Evolutionary conservation across 2,797 vertebrate species (phyloP), one percentile per base, ranked within the genome.

Genomic region (Ceryle rudis): DNA sequence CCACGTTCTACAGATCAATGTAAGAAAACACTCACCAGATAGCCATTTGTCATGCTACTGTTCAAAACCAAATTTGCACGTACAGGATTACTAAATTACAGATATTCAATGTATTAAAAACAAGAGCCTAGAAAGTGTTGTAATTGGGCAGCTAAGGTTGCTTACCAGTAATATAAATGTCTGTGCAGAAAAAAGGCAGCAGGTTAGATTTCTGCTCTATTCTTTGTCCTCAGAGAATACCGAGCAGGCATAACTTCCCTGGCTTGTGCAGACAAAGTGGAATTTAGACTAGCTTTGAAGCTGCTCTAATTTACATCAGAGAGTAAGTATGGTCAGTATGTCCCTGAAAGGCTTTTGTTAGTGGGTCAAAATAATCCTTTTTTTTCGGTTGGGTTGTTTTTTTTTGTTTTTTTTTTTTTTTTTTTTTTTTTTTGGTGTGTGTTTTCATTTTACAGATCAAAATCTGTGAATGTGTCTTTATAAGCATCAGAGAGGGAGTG

Each of bases 241-340:
- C 37, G 65, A 69, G 75, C 75, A 82, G 69, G 35, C 21, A 37
- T 61, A 44, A 86, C 90, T 91, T 90, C 47, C 35, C 41, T 62
- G 33, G 29, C 20, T 84, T 78, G 72, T 89, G 66, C 54, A 92
- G 66, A 65, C 65, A 61, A 89, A 67, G 21, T 82, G 31, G 66
- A 89, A 84, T 96, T 86, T 69, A 75, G 54, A 86, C 77, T n/a
- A 79, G 73, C 66, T 93, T 67, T 94, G 82, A 86, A 86, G n/a
- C 57, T 81, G 31, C 62, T 89, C n/a, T 92, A 66, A 83, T 89
- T 93, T 95, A 81, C 52, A 51, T 72, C 41, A 69, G 80, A 90
- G 90, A 79, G 74, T 88, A 81, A 69, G 35, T 71, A 62, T 46
- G 41, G 81, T 94, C 41, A 46, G 6, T 14, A 20, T 61, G 33